These are phyloP conservation scores for Ectemnius lituratus DNA, from an alignment of 2,888 invertebrate species.

Conservation along the genomic window DNA sequence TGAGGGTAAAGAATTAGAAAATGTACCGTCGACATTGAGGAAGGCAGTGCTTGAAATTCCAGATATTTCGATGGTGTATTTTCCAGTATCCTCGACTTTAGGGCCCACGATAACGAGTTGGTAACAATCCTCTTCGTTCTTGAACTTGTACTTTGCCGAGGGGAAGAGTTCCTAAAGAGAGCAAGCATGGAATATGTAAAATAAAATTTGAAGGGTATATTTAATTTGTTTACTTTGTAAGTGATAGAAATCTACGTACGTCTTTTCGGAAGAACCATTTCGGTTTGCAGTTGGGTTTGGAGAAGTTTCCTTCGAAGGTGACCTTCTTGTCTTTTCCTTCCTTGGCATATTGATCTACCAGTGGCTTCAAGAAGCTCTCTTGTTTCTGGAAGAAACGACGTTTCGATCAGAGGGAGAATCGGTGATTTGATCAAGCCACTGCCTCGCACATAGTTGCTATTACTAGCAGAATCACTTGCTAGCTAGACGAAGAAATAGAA, in stretches of 20 bases:
- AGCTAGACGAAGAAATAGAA: conserved; percentile 49
- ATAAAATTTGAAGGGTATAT: too few relatives aligned
- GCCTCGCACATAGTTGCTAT: conserved; percentile 42
- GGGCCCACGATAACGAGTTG: conserved; percentile 93
- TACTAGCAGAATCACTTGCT: conserved; percentile 50
- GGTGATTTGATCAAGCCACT: conserved; percentile 1
- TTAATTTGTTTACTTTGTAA: not conserved
- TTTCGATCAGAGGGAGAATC: conserved; percentile 17
- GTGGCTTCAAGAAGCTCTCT: conserved; percentile 95
- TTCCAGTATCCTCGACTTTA: conserved; percentile 97
- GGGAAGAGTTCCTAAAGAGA: conserved; percentile 92
- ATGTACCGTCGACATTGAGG: conserved; percentile 92
- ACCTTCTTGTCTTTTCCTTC: conserved; percentile 98
- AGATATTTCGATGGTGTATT: conserved; percentile 96
- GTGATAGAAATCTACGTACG: conserved; percentile 81
- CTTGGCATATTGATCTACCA: conserved; percentile 95
- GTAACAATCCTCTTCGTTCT: conserved; percentile 94
- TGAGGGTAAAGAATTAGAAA: not conserved
- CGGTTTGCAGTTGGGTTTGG: conserved; percentile 96
- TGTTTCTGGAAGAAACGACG: conserved; percentile 84
- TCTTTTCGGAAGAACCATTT: conserved; percentile 96
- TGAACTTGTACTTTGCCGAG: conserved; percentile 97
- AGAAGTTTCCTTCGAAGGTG: conserved; percentile 95
- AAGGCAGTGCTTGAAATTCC: conserved; percentile 93
- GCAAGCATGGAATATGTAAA: not conserved